Conservation (phyloP, 2,113 vertebrate species). For the Indri indri region DNA sequence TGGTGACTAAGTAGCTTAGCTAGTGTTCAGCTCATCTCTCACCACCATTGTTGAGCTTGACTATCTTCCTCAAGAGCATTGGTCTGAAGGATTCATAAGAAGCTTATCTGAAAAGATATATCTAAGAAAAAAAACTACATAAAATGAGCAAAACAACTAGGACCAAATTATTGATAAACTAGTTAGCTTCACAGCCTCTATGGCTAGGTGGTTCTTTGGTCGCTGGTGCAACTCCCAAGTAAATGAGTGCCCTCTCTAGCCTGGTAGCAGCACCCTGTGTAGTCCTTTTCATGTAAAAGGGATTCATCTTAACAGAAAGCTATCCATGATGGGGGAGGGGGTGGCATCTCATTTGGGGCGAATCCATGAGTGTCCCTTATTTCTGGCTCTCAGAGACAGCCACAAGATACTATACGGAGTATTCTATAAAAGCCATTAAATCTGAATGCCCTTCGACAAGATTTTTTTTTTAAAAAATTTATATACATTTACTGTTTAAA, state of each 20-base stretch:
- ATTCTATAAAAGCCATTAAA: constrained; percentile 74
- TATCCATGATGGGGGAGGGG: neutral
- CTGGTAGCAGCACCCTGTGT: neutral
- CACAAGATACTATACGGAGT: constrained; percentile 28
- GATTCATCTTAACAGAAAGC: neutral
- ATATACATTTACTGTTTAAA: constrained; percentile 74
- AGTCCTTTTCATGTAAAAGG: neutral
- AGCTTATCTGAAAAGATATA: neutral
- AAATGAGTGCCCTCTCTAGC: neutral
- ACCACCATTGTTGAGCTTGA: neutral
- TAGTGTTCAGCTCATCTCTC: neutral
- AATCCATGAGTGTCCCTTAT: neutral
- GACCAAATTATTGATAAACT: neutral
- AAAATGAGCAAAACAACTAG: constrained; percentile 39
- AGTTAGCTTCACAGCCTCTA: neutral
- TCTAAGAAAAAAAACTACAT: neutral
- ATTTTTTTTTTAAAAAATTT: constrained; percentile 75
- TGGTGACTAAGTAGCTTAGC: neutral
- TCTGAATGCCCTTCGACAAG: constrained; percentile 60
- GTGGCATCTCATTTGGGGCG: neutral
- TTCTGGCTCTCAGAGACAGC: constrained; percentile 41
- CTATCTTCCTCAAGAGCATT: neutral
- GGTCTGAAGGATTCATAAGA: neutral
- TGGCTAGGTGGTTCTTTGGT: neutral
- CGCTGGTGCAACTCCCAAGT: neutral